Evolutionary conservation across 2,797 vertebrate genomes (phyloP), one percentile per base, ranked within the genome.

Genomic region (Apogon hyalosoma): DNA sequence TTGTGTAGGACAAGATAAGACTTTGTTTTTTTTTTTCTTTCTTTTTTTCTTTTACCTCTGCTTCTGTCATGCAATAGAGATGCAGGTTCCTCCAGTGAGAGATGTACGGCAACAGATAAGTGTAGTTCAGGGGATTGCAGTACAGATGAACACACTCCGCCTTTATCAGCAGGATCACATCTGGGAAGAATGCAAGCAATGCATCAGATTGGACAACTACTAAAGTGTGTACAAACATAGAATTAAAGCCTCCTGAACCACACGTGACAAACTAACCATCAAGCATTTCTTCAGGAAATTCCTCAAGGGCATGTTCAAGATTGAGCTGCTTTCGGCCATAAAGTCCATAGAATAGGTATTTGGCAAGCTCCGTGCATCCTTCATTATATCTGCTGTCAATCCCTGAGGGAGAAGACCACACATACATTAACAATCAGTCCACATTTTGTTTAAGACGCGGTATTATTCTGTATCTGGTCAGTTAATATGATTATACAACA

Each of bases 341-440:
- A 8, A 99, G 90, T 70, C 94, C 97, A 69, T 96, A 96, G 72
- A 99, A 96, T 63, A 99, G 94, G 46, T 96, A 99, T 84, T 96
- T 96, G 0, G 97, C 97, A 77, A 99, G 92, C 72, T 99, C 98
- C 52, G 93, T 93, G 90, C 97, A 99, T 2, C 98, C 98, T 68
- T 95, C 95, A 24, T 98, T 99, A 82, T 99, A 99, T 36, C 97
- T 93, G 83, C 98, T 99, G 85, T 99, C 98, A 54, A 99, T 98
- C 47, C 98, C 98, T 99, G 80, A 55, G 9, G 7, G 9, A 7
- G 12, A 46, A n/a, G 33, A 12, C 7, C 18, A 58, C 42, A 45
- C 3, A 7, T 9, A 36, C 5, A 38, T 10, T 5, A 3, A 15
- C 19, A 54, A 1, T 36, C 7, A 36, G 9, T 36, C 7, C 9